These are phyloP conservation scores for Drosophila kikkawai DNA, from an alignment of 1,140 invertebrate species.

Conservation along the genomic window DNA sequence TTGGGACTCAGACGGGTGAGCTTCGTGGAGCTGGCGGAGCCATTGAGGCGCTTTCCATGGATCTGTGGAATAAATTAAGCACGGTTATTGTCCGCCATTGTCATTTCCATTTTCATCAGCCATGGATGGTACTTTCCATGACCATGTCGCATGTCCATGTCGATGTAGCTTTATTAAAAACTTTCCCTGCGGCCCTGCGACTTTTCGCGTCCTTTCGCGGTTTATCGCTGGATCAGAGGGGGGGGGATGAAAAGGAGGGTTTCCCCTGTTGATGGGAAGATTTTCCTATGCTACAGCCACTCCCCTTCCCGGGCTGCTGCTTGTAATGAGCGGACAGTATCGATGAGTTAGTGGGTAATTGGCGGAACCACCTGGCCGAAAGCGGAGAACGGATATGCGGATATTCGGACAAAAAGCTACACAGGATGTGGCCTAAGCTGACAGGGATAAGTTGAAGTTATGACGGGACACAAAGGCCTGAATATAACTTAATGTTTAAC, in stretches of 20 bases:
- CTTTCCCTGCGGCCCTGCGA: conserved; percentile 37
- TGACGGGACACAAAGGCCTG: background rate
- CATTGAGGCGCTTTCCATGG: conserved; percentile 89
- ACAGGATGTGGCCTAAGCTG: conserved; percentile 6
- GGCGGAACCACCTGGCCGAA: conserved; percentile 1
- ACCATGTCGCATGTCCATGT: background rate
- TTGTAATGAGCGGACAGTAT: conserved; percentile 35
- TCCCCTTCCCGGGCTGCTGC: background rate
- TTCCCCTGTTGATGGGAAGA: background rate
- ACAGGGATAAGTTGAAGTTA: conserved; percentile 1
- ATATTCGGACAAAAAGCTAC: background rate
- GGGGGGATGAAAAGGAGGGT: background rate
- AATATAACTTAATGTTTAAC: background rate
- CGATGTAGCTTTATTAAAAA: conserved; percentile 42
- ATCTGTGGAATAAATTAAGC: conserved; percentile 86
- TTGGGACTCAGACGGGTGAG: conserved; percentile 90
- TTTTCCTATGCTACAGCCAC: background rate
- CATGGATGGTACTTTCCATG: no score
- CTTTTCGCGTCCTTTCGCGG: conserved; percentile 14
- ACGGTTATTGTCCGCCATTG: conserved; percentile 45
- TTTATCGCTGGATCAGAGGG: conserved; percentile 5
- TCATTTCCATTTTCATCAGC: conserved; percentile 25
- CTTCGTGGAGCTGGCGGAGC: conserved; percentile 89
- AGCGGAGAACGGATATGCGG: background rate
- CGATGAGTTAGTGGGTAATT: conserved; percentile 30